Percentiles rank a stretch among this genome's conserved stretches.
These are phyloP conservation scores for Tetheella fluctuosa DNA, from an alignment of 2,888 invertebrate genomes.

Conservation along the genomic window DNA sequence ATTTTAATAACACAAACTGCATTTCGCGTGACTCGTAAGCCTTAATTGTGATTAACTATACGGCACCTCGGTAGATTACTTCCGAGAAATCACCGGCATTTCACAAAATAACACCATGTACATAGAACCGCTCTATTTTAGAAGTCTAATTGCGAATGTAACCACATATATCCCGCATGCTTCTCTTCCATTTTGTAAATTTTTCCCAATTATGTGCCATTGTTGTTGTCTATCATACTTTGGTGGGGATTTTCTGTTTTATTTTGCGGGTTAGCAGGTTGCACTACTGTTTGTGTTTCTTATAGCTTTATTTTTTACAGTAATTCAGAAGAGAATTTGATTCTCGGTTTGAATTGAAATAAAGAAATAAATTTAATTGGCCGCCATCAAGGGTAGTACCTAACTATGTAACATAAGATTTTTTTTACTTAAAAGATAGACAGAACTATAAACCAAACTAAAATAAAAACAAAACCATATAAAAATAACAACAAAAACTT, in stretches of 20 bases:
- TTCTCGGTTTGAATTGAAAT: no score
- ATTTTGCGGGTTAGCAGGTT: background rate
- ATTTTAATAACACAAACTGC: conserved; percentile 27
- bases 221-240: conserved; percentile 2
- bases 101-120: background rate
- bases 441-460: no score
- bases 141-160: background rate
- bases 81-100: conserved; percentile 11
- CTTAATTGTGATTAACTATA: conserved; percentile 19
- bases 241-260: background rate
- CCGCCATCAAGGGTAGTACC: no score
- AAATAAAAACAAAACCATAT: no score
- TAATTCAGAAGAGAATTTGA: no score
- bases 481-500: no score
- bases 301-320: no score
- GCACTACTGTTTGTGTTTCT: background rate
- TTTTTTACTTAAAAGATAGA: no score
- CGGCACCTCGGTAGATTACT: conserved; percentile 8
- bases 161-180: background rate
- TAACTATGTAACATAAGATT: no score
- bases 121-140: background rate
- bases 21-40: conserved; percentile 28
- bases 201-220: conserved; percentile 6
- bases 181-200: conserved; percentile 2
- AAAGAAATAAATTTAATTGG: no score